A percentile compares a stretch with the other conserved stretches of the same genome.
These are phyloP conservation scores for Odontomyia ornata DNA, from an alignment of 2,888 invertebrate genomes.

Conservation along the genomic window DNA sequence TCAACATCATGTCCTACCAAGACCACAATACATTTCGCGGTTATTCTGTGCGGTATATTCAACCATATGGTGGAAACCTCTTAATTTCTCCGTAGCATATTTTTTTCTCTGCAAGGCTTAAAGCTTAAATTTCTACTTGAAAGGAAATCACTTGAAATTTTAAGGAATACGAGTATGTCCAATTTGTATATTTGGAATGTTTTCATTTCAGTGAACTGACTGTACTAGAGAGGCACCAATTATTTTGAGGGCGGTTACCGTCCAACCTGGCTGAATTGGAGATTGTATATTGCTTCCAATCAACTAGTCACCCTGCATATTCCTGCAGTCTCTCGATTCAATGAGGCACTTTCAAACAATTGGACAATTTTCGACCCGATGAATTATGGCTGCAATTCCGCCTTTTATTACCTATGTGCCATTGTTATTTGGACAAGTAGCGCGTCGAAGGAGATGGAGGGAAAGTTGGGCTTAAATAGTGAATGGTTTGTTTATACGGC, in stretches of 20 bases:
- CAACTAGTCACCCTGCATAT: background rate
- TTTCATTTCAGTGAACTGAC: background rate
- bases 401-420: constrained; percentile 54
- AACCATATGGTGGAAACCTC: constrained; percentile 45
- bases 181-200: too few relatives aligned
- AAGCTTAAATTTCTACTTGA: background rate
- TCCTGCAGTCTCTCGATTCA: background rate
- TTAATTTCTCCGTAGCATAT: constrained; percentile 44
- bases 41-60: constrained; percentile 50
- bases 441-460: background rate
- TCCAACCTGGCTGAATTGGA: background rate
- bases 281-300: constrained; percentile 15
- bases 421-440: background rate
- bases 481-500: too few relatives aligned
- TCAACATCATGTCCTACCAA: constrained; percentile 53
- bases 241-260: constrained; percentile 17
- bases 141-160: background rate
- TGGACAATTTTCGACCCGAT: constrained; percentile 53
- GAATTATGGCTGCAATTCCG: constrained; percentile 54
- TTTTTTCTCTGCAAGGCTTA: background rate
- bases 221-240: background rate
- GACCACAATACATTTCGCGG: constrained; percentile 52
- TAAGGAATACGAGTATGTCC: background rate
- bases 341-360: constrained; percentile 50
- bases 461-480: background rate